phyloP scores from a whole-genome alignment of 2,113 vertebrate species.

The Candoia aspera region DNA sequence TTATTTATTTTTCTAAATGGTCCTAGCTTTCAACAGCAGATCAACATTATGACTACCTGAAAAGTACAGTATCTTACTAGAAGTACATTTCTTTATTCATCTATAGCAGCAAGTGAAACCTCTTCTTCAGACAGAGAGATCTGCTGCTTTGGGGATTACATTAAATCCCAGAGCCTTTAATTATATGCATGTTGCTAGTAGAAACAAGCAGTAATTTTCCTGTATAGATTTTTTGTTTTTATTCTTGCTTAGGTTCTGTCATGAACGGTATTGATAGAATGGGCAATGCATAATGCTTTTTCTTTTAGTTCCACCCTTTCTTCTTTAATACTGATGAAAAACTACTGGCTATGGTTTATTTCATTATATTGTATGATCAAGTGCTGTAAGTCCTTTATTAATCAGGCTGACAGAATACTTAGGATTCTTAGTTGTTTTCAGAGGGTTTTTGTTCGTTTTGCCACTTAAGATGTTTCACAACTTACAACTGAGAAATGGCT shows the following conservation, averaged over 20 bases:
- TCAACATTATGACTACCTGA: constrained; percentile 60
- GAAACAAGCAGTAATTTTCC: constrained; percentile 36
- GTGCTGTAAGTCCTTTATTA: constrained; percentile 30
- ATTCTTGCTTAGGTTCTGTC: neutral
- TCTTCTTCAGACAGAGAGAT: constrained; percentile 53
- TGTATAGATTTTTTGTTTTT: neutral
- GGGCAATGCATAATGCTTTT: neutral
- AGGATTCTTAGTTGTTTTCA: constrained; percentile 35
- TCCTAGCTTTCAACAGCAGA: constrained; percentile 19
- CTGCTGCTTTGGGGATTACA: constrained; percentile 57
- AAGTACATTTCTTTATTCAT: constrained; percentile 56
- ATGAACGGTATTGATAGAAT: constrained; percentile 15
- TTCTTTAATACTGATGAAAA: constrained; percentile 28
- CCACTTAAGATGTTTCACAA: neutral
- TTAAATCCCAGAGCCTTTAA: constrained; percentile 57
- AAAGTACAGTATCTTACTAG: constrained; percentile 47
- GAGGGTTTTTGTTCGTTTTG: neutral
- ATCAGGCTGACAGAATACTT: constrained; percentile 44
- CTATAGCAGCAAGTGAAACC: constrained; percentile 50
- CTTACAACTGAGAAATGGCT: neutral
- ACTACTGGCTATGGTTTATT: constrained; percentile 6
- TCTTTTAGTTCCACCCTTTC: constrained; percentile 24
- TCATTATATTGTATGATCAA: constrained; percentile 32
- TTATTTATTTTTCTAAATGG: neutral
- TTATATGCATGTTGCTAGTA: constrained; percentile 53